Evolutionary conservation across 1,140 invertebrate species (phyloP).

Genomic region (Polypedilum pembai): DNA sequence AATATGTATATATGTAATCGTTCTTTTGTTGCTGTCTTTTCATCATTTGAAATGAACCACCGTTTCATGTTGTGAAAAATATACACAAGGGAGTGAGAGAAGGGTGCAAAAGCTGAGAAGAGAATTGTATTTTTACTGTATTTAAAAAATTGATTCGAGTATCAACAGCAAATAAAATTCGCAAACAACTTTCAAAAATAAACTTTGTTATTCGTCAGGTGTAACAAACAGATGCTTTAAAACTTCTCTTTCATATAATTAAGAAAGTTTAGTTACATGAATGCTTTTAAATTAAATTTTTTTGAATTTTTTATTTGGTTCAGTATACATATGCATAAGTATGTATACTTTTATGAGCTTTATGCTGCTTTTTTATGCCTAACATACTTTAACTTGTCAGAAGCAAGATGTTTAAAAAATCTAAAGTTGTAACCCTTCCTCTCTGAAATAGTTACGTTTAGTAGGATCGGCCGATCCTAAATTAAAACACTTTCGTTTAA

Average conservation of each 20-base stretch:
- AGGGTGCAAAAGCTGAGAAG: not conserved
- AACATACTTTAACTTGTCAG: too few species aligned
- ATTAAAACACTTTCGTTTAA: too few species aligned
- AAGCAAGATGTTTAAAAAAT: too few species aligned
- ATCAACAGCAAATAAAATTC: not conserved
- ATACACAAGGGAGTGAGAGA: not conserved
- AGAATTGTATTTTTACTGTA: not conserved
- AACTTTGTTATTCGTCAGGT: not conserved
- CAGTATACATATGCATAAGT: too few species aligned
- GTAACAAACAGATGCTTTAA: not conserved
- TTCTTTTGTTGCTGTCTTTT: not conserved
- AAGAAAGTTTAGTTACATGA: too few species aligned
- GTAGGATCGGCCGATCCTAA: too few species aligned
- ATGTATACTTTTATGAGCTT: too few species aligned
- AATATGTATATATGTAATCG: slow-evolving; percentile 7
- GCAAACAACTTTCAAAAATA: not conserved
- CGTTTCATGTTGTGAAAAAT: not conserved
- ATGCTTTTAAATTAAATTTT: too few species aligned
- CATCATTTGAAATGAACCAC: not conserved
- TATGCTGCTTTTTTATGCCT: too few species aligned
- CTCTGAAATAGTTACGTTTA: too few species aligned
- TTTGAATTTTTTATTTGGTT: too few species aligned
- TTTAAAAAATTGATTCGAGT: not conserved
- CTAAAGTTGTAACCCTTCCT: too few species aligned
- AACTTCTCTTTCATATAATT: not conserved